Base-by-base conservation (phyloP, 37 sponge, comb jelly and placozoan species). In the Beroe ovata region DNA sequence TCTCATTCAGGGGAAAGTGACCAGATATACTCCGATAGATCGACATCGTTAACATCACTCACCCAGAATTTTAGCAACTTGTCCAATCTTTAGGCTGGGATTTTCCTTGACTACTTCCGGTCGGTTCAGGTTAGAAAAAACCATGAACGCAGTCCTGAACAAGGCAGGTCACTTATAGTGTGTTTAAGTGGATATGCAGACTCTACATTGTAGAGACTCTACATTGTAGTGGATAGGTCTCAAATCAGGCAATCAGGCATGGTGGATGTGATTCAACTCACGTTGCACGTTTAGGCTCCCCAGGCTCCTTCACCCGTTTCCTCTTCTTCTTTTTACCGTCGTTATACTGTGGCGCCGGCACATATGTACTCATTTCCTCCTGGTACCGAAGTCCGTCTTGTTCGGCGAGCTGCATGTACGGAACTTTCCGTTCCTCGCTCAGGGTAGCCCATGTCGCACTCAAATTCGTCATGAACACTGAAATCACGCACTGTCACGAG, bases 401-500 rank as follows among this genome's bases (percentile, higher is more conserved):
- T 23, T 77, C 84, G 6, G 84, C 42, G 28, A 32, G 36, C 84
- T 36, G 38, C 4, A 77, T 54, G 84, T 77, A 77, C 18, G 84
- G 84, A 25, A 77, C 41, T 26, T 77, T 77, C 47, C 33, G 26
- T 33, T 77, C 84, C 8, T 77, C 84, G 35, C 36, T 26, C 54
- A 77, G 38, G 54, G 84, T n/a, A 2, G 28, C 84, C 84, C 84
- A 77, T 41, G 84, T 77, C 21, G 84, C 84, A 29, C 84, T 77
- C 22, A 77, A 23, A 26, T 77, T 77, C 84, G 84, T 77, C 84
- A 77, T 77, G 38, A 77, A 77, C 11, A 77, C 84, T 77, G 84
- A 66, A 66, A 66, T 30, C 6, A n/a, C n/a, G n/a, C n/a, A n/a
- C n/a, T n/a, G n/a, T 58, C 11, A 18, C 16, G 59, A 58, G 59